A percentile compares a stretch with the other conserved stretches of the same genome.
Evolutionary conservation across 2,888 invertebrate species (phyloP).

Genomic region (Macaria liturata): DNA sequence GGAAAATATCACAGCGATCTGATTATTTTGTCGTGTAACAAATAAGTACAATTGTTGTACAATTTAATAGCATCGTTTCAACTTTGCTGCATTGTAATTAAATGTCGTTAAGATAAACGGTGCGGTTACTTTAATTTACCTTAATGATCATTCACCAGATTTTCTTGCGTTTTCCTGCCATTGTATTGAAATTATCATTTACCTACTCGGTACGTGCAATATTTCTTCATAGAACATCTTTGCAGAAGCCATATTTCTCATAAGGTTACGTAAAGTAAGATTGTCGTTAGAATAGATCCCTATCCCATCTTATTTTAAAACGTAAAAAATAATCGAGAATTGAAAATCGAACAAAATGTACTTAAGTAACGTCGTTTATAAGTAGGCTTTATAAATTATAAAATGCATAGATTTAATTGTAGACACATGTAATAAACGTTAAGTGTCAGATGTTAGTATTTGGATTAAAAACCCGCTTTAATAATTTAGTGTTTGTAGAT

Average conservation of each 20-base stretch:
- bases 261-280: constrained; percentile 67
- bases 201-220: constrained; percentile 56
- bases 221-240: constrained; percentile 42
- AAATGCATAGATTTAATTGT: constrained; percentile 77
- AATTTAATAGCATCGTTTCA: constrained; percentile 1
- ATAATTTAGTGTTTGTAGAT: constrained; percentile 68
- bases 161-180: constrained; percentile 32
- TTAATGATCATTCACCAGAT: constrained; percentile 1
- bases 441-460: constrained; percentile 73
- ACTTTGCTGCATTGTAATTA: constrained; percentile 1
- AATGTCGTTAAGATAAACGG: constrained; percentile 7
- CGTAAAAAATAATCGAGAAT: constrained; percentile 58
- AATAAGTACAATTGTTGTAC: constrained; percentile 13
- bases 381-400: constrained; percentile 83
- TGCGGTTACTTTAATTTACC: neutral
- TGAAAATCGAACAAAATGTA: constrained; percentile 80
- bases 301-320: constrained; percentile 69
- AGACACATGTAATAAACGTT: constrained; percentile 68
- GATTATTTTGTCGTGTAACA: constrained; percentile 3
- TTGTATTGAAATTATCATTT: constrained; percentile 42
- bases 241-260: constrained; percentile 55
- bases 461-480: constrained; percentile 73
- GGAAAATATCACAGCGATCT: neutral
- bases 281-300: constrained; percentile 74
- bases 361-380: constrained; percentile 79